Conservation (phyloP, 2,888 invertebrate species). For the Tinea trinotella region DNA sequence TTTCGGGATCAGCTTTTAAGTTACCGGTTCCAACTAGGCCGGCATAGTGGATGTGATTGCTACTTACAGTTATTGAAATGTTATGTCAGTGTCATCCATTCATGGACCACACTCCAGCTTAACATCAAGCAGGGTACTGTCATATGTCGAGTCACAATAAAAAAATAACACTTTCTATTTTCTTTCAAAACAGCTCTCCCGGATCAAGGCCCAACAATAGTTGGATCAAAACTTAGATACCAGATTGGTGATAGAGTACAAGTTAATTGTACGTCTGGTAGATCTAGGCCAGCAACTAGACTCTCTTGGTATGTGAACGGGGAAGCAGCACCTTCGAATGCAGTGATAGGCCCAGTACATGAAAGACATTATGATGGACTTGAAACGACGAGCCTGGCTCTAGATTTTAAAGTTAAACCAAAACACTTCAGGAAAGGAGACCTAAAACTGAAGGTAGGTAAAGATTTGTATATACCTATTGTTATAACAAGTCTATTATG, state of each 20-base stretch:
- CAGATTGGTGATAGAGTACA: conserved; percentile 86
- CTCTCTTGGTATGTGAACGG: conserved; percentile 92
- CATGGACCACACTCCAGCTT: too few relatives aligned
- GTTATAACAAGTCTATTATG: too few relatives aligned
- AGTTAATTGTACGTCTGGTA: conserved; percentile 88
- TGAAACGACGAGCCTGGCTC: conserved; percentile 82
- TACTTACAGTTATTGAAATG: too few relatives aligned
- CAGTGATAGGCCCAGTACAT: conserved; percentile 63
- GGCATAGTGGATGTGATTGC: too few relatives aligned
- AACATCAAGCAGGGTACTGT: too few relatives aligned
- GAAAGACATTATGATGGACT: conserved; percentile 74
- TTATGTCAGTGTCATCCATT: too few relatives aligned
- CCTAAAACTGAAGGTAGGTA: conserved; percentile 83
- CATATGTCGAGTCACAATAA: too few relatives aligned
- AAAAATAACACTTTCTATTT: too few relatives aligned
- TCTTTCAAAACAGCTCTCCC: conserved; percentile 77
- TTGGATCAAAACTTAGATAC: conserved; percentile 84
- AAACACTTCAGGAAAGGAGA: conserved; percentile 89
- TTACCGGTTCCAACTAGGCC: too few relatives aligned
- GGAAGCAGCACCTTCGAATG: conserved; percentile 75
- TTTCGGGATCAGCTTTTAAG: too few relatives aligned
- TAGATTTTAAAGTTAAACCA: conserved; percentile 85
- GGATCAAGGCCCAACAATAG: conserved; percentile 85
- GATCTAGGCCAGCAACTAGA: conserved; percentile 86
- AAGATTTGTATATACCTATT: too few relatives aligned